phyloP scores from a whole-genome alignment of 2,888 invertebrate genomes.

The Thecophora atra region DNA sequence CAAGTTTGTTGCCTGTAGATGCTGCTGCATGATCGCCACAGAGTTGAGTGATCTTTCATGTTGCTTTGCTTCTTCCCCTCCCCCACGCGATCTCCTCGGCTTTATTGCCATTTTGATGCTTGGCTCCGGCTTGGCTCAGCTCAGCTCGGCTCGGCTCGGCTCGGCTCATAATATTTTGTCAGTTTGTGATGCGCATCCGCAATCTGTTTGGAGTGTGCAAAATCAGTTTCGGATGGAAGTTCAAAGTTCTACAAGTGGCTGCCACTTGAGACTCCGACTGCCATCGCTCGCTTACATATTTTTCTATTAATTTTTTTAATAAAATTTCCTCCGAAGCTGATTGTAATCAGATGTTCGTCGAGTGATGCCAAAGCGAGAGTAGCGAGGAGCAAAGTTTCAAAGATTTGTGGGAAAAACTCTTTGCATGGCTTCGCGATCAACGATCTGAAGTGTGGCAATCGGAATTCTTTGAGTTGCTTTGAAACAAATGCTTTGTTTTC shows the following conservation, averaged over 20 bases:
- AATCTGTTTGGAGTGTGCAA: not conserved
- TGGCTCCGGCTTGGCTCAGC: slow-evolving; percentile 7
- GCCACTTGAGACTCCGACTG: not conserved
- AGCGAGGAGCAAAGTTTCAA: not conserved
- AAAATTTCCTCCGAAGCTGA: not conserved
- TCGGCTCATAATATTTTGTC: slow-evolving; percentile 32
- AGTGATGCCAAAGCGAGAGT: not conserved
- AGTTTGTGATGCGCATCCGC: not conserved
- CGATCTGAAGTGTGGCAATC: not conserved
- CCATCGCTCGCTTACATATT: not conserved
- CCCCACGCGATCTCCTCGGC: not conserved
- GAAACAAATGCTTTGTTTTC: slow-evolving; percentile 13
- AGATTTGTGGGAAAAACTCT: not conserved
- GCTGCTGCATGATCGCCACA: slow-evolving; percentile 8
- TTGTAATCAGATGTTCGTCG: slow-evolving; percentile 1
- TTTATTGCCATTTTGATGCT: slow-evolving; percentile 25
- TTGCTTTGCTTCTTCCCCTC: not conserved
- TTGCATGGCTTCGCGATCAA: not conserved
- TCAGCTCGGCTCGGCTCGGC: too few species aligned
- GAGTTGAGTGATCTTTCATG: slow-evolving; percentile 32
- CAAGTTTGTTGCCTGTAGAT: slow-evolving; percentile 29
- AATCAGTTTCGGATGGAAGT: slow-evolving; percentile 12
- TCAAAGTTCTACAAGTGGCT: slow-evolving; percentile 29
- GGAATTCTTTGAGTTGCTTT: not conserved
- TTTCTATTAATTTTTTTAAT: slow-evolving; percentile 7